Percentiles rank a stretch among this genome's conserved stretches.
phyloP scores from a whole-genome alignment of 2,888 invertebrate species.

The Stenodema calcarata region DNA sequence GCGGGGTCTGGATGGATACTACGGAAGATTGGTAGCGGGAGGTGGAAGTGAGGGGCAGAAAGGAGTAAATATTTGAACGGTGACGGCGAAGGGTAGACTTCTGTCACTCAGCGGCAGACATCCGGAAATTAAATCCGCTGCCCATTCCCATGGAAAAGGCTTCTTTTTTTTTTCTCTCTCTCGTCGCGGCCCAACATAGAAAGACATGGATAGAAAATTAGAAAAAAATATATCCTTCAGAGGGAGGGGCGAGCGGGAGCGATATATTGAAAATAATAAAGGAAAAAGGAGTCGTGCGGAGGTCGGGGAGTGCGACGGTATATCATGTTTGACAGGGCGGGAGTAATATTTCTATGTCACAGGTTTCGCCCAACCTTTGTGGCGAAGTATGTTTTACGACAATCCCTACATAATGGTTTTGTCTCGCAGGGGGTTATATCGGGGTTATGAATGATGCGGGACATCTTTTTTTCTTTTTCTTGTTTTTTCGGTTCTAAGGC shows the following conservation, averaged over 20 bases:
- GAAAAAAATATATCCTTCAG: not conserved
- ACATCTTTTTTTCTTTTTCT: not conserved
- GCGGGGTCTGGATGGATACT: not conserved
- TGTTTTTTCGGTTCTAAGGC: not conserved
- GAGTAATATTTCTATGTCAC: constrained; percentile 33
- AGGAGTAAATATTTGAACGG: constrained; percentile 27
- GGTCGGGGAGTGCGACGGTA: not conserved
- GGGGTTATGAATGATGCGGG: constrained; percentile 4
- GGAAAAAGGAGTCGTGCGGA: not conserved
- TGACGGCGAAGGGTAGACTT: not conserved
- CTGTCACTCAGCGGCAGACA: constrained; percentile 25
- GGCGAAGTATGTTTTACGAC: constrained; percentile 32
- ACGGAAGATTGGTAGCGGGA: not conserved
- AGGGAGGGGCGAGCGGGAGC: not conserved
- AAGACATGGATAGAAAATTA: constrained; percentile 20
- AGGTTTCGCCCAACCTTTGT: constrained; percentile 12
- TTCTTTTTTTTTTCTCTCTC: not conserved
- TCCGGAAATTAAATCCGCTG: constrained; percentile 43
- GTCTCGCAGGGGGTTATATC: not conserved
- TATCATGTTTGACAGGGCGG: constrained; percentile 33
- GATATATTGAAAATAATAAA: constrained; percentile 37
- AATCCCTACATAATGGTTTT: constrained; percentile 36
- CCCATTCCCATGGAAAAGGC: not conserved
- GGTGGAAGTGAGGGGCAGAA: not conserved
- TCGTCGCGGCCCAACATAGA: no score